Evolutionary conservation across 2,113 vertebrate species (phyloP), one percentile per base, ranked within the genome.

Genomic region (Python bivittatus): DNA sequence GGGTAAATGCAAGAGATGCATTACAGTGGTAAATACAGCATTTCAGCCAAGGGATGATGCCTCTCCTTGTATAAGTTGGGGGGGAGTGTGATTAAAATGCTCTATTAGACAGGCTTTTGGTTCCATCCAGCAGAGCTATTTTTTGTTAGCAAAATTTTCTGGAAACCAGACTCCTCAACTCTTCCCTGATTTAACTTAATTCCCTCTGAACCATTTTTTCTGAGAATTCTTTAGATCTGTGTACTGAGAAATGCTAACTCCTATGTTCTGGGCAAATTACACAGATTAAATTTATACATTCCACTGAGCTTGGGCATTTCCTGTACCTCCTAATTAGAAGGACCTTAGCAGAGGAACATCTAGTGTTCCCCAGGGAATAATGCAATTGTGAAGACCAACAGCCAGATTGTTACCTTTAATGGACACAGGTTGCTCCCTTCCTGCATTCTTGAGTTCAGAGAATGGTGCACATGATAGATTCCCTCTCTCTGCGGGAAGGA

Each of bases 331-430:
- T 11, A 83, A 9, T 20, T 79, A 79, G n/a, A 79, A 42, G 72
- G 72, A 57, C 6, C 38, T 57, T 27, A 61, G 68, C 23, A 15
- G 56, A 10, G 52, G 27, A 54, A 25, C 0, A 60, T 12, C 84
- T 91, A 0, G 13, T 29, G 9, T 3, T 60, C 57, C 48, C 54
- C 72, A 27, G 23, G 54, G 27, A 84, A 92, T 89, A 92, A 92
- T 13, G 44, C 29, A 60, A 64, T 44, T 60, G 44, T 89, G 87
- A 29, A 84, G 29, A 89, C 91, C 3, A 54, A 27, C 57, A 61
- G 91, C 91, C 87, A 61, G 91, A 38, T 15, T 17, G 87, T 84
- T 57, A 84, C 87, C 72, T 92, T 92, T 92, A 92, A 60, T 92
- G 91, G 91, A 53, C 56, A 84, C 22, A 8, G 42, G 44, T 83